Evolutionary conservation across 2,888 invertebrate genomes (phyloP), one percentile per base, ranked within the genome.

Genomic region (Leistus spinibarbis): DNA sequence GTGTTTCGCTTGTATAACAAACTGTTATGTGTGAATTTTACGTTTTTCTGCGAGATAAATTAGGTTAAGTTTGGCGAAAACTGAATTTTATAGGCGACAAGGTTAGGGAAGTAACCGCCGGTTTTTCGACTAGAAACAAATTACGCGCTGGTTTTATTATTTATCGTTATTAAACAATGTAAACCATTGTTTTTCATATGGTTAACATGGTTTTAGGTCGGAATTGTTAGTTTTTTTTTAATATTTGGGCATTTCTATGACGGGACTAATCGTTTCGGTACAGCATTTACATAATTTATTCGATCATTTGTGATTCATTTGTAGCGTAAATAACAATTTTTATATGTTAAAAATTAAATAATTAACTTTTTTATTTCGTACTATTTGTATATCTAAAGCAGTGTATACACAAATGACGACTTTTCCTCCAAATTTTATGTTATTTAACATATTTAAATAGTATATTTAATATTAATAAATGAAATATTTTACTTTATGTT

Each of bases 41-140:
- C 22, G 60, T 0, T 20, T 60, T 60, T 19, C 19, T 60, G 60
- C 60, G 60, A 10, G 23, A 68, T 56, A 54, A 69, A 24, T n/a
- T 69, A 69, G 69, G 69, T 69, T 69, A 69, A 69, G 69, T 69
- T 69, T 60, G 22, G 5, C 13, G 19, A 68, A 22, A 19, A 60
- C 60, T 10, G 3, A 20, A 22, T 13, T 60, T 40, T 7, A 7
- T 40, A 1, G 40, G 10, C 7, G 7, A 40, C 40, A 40, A 40
- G 40, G 40, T 40, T 40, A 40, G 40, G 13, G 40, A 40, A 40
- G 13, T 40, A 40, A 40, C 40, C 40, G 40, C 40, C 40, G 40
- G 40, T 40, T 40, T 40, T 40, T 10, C 13, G 40, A 40, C 40
- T 13, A 40, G 13, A 40, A 3, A 40, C 40, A 13, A 13, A 10